Base-by-base conservation (phyloP, 2,797 vertebrate genomes). In the Lophius americanus region DNA sequence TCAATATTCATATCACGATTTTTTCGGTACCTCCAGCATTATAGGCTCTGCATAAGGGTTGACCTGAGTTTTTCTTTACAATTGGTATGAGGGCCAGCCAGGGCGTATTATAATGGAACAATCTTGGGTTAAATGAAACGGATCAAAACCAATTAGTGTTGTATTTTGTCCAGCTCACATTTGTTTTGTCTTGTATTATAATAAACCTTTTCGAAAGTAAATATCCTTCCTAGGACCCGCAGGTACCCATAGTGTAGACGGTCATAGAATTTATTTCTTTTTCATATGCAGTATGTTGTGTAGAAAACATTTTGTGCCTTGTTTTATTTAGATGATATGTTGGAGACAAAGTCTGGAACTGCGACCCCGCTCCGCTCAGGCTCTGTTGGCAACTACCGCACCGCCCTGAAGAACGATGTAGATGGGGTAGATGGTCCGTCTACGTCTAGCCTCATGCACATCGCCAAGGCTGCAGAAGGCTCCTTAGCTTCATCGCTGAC, bases 361-460 rank as follows among this genome's bases (percentile, higher is more conserved):
- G 94, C 97, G 59, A 98, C 98, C 36, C 97, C 96, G 71, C 96
- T 95, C 78, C 94, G 96, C 74, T 98, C 96, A 0, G 96, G 96
- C 48, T 98, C 97, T 32, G 92, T 97, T 76, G 95, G 96, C 75
- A 98, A 96, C 91, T 95, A 94, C 12, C 95, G 94, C 75, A 92
- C 93, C 55, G 89, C 94, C 73, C 92, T 95, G 52, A 99, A 96
- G 94, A 94, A 82, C 41, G 97, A 98, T 76, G 88, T 91, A n/a
- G 93, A 91, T 12, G 95, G 94, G 55, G 93, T 79, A 0, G 95
- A 94, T 0, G 62, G 70, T 39, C 67, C 84, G 0, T 79, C 88
- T n/a, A 38, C 75, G 3, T 80, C 89, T 43, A 69, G 79, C 68
- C 47, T 92, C 54, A 89, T 68, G 51, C 85, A 51, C 42, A 86